Percentiles rank a stretch among this genome's conserved stretches.
Conservation (phyloP, 64 coral and sea anemone genomes). For the Stichodactyla mertensii region DNA sequence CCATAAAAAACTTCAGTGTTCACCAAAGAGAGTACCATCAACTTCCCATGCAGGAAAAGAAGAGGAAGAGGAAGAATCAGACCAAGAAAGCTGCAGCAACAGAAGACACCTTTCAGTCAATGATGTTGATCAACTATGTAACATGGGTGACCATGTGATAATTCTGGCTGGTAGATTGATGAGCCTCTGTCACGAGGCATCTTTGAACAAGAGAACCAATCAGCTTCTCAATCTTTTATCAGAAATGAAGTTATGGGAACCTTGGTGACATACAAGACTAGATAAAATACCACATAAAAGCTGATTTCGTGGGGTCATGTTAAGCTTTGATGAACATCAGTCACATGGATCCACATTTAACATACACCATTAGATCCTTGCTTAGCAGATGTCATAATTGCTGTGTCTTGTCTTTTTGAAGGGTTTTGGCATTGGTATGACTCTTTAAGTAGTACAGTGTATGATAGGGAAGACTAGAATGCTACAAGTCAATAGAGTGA, state of each 20-base stretch:
- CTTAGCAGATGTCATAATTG: no score
- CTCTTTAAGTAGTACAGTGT: no score
- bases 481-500: no score
- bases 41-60: not conserved
- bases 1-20: slow-evolving; percentile 15
- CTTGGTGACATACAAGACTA: not conserved
- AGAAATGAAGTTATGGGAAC: not conserved
- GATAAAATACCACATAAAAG: no score
- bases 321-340: no score
- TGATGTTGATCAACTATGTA: slow-evolving; percentile 9
- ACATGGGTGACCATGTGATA: slow-evolving; percentile 17
- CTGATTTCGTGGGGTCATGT: no score
- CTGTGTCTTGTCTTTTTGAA: no score
- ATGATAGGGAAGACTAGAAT: no score
- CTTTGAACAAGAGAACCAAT: not conserved
- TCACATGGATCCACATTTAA: no score
- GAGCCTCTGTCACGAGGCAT: not conserved
- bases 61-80: not conserved
- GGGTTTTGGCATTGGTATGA: no score
- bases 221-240: not conserved
- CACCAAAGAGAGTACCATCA: not conserved
- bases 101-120: not conserved
- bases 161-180: not conserved
- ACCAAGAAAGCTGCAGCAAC: not conserved
- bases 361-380: no score